Evolutionary conservation across 2,113 vertebrate species (phyloP), one percentile per base, ranked within the genome.

Genomic region (Setophaga kirtlandii): DNA sequence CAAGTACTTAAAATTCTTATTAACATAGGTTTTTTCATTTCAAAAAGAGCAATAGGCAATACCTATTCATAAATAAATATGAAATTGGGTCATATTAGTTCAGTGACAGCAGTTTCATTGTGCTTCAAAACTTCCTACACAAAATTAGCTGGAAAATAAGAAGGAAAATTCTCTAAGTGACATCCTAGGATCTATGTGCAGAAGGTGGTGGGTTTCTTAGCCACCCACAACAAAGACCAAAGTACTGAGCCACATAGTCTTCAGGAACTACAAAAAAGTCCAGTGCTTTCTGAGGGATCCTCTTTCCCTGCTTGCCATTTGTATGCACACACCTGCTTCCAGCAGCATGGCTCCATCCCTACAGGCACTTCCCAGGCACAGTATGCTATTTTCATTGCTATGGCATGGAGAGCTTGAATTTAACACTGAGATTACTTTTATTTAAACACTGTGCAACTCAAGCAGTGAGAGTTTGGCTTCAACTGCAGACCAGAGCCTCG

Each of bases 351-450:
- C 31, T 96, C 55, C 71, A 63, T 52, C 79, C 83, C 55, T 89
- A 30, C 64, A 70, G 79, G 78, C 84, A 17, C 56, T 91, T 93
- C 42, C 42, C 33, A 74, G 75, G 60, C 78, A 67, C 69, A 59
- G 31, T 79, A 74, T 84, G 93, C 78, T 92, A 88, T 90, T 86
- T 92, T 94, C 79, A 85, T 90, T 93, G 71, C 67, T 77, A 15
- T 81, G 68, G 64, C 64, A 58, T 33, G 14, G 76, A 93, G 71
- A 93, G 44, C 41, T 92, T 94, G 71, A 91, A 96, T 94, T 95
- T 95, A 93, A 93, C 85, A 91, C 71, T 27, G 64, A 94, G 44
- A 90, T 95, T 94, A 81, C 90, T 96, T 96, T 96, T 96, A 90
- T 95, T 96, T 95, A 95, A 96, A 94, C 82, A 86, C 60, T 67